A percentile compares a stretch with the other conserved stretches of the same genome.
Evolutionary conservation across 35 echinoderm and acorn worm species (phyloP).

Genomic region (Chiridota heheva): DNA sequence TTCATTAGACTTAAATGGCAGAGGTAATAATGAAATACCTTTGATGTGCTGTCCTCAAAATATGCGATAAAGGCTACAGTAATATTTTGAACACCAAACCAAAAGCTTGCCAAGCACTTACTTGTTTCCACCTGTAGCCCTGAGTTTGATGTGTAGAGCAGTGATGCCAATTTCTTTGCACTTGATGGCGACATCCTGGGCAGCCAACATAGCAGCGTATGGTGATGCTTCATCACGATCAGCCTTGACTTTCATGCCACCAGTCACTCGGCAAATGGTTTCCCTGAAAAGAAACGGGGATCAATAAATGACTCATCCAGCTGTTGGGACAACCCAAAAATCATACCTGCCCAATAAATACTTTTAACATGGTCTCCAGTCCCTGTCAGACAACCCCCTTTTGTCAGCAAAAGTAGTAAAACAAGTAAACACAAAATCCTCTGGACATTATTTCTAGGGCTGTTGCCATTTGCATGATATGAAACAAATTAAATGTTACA

Average conservation of each 20-base stretch:
- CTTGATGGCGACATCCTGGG: constrained; percentile 86
- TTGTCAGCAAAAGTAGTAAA: not conserved
- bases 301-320: not conserved
- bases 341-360: no score
- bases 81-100: no score
- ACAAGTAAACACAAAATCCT: no score
- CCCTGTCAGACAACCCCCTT: not conserved
- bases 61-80: no score
- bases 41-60: no score
- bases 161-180: constrained; percentile 99
- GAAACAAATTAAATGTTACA: no score
- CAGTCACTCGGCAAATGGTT: constrained; percentile 92
- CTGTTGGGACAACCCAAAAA: not conserved
- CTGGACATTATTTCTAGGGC: no score
- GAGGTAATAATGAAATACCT: no score
- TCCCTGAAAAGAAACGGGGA: constrained; percentile 70
- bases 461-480: no score
- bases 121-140: constrained; percentile 99
- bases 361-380: not conserved
- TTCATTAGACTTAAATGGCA: no score
- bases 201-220: constrained; percentile 99
- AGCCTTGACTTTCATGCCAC: constrained; percentile 99
- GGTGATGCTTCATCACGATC: constrained; percentile 98
- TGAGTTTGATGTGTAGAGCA: constrained; percentile 97
- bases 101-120: constrained; percentile 62